Percentiles rank a stretch among this genome's conserved stretches.
These are phyloP conservation scores for Cydia fagiglandana DNA, from an alignment of 1,140 invertebrate species.

Conservation along the genomic window DNA sequence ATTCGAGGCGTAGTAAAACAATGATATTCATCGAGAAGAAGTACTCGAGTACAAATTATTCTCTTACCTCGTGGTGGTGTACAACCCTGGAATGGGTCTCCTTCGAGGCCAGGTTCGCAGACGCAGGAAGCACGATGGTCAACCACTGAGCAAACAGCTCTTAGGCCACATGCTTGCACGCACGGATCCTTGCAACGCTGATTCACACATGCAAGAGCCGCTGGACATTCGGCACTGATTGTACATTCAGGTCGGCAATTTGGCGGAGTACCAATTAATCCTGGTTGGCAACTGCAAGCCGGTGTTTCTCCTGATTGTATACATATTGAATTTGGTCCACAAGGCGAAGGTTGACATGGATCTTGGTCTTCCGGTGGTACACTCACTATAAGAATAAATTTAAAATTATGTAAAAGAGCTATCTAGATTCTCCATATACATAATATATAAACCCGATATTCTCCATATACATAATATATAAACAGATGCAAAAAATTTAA, in stretches of 20 bases:
- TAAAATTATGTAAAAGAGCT: neutral
- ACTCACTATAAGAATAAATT: constrained; percentile 8
- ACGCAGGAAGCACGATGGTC: constrained; percentile 86
- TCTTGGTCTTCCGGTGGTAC: constrained; percentile 74
- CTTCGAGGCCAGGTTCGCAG: constrained; percentile 84
- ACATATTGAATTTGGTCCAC: constrained; percentile 90
- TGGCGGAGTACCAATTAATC: constrained; percentile 88
- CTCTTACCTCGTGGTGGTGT: constrained; percentile 69
- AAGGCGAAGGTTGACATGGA: constrained; percentile 87
- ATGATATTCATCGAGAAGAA: too few species aligned
- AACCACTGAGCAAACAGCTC: constrained; percentile 83
- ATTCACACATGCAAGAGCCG: constrained; percentile 85
- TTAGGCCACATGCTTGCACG: constrained; percentile 83
- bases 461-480: too few species aligned
- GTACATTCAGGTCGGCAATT: constrained; percentile 91
- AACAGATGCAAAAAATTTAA: neutral
- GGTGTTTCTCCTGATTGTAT: constrained; percentile 83
- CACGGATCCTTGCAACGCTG: constrained; percentile 87
- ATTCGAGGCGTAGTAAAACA: too few species aligned
- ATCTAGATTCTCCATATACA: neutral
- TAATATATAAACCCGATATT: too few species aligned
- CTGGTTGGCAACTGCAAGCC: constrained; percentile 87
- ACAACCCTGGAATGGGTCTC: constrained; percentile 88
- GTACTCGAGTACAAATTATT: neutral
- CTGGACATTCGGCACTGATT: constrained; percentile 85